phyloP scores from a whole-genome alignment of 2,797 vertebrate genomes.

The Ptychadena robeensis region DNA sequence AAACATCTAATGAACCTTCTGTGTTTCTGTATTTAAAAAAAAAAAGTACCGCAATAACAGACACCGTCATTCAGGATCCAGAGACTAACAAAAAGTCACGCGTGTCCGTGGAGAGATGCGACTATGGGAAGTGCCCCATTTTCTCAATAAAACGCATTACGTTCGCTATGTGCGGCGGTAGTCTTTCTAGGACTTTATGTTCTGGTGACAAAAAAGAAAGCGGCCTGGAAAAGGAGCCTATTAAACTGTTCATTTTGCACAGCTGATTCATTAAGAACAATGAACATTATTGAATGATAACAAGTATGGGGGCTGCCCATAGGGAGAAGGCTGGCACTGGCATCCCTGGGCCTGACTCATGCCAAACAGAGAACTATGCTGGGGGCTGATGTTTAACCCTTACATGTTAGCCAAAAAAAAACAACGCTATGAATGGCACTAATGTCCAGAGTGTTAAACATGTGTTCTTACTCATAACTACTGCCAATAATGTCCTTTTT shows the following conservation, averaged over 20 bases:
- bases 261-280: slow-evolving; percentile 71
- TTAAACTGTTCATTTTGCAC: slow-evolving; percentile 71
- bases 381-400: slow-evolving; percentile 63
- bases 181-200: slow-evolving; percentile 68
- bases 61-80: no score
- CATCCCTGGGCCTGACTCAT: slow-evolving; percentile 53
- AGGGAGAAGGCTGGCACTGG: slow-evolving; percentile 62
- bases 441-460: background rate
- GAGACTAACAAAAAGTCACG: background rate
- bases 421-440: no score
- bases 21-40: no score
- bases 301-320: slow-evolving; percentile 60
- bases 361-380: slow-evolving; percentile 61
- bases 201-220: slow-evolving; percentile 67
- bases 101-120: slow-evolving; percentile 11
- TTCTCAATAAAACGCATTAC: slow-evolving; percentile 14
- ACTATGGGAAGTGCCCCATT: background rate
- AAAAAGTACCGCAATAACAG: no score
- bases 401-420: slow-evolving; percentile 26
- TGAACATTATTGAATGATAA: slow-evolving; percentile 71
- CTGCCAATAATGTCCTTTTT: background rate
- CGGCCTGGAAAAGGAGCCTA: slow-evolving; percentile 69
- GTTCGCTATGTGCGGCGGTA: slow-evolving; percentile 43
- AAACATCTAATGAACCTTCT: no score
- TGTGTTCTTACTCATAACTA: background rate